Evolutionary conservation across 30 jellyfish, hydroid and myxozoan species (phyloP), one percentile per base, ranked within the genome.

Genomic region (Turritopsis dohrnii): DNA sequence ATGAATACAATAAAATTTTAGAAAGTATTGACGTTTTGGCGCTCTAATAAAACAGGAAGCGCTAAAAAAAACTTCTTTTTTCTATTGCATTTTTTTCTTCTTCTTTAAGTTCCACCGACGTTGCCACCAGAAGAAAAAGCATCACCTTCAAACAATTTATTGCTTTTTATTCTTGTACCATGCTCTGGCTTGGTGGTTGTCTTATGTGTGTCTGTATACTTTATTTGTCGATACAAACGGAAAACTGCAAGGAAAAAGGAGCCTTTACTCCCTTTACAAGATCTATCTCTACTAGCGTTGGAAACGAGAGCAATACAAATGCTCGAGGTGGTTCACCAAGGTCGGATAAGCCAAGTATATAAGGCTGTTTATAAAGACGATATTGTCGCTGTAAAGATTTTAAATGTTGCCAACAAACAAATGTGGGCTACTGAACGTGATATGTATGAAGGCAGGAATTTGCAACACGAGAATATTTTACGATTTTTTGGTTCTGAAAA

Each of bases 371-470:
- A 89, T 31, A 16, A 66, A 21, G 81, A 72, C 17, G 84, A 84
- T 76, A 79, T 88, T n/a, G 97, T 91, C 66, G 97, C 97, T 71
- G 96, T 91, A 1, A 91, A 90, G 79, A 71, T 87, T 26, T 77
- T 91, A 21, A 60, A 90, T 21, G 89, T 79, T 28, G 87, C 80
- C 29, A 90, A 91, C 81, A 86, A 80, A 25, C 85, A 87, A 0
- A 84, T 90, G 30, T 91, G 97, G 97, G 84, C 29, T n/a, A 91
- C 89, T 28, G 97, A 91, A 77, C 65, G 81, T 25, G 93, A 91
- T 22, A 60, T 83, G 52, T 91, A 86, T 83, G 71, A 90, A 8
- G 74, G 18, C n/a, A 83, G 75, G 72, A 81, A 84, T 71, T 72
- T 91, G 83, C 75, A 87, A 28, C 95, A 91, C 76, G 95, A 90